Evolutionary conservation across 2,113 vertebrate genomes (phyloP).

Genomic region (Tenrec ecaudatus): DNA sequence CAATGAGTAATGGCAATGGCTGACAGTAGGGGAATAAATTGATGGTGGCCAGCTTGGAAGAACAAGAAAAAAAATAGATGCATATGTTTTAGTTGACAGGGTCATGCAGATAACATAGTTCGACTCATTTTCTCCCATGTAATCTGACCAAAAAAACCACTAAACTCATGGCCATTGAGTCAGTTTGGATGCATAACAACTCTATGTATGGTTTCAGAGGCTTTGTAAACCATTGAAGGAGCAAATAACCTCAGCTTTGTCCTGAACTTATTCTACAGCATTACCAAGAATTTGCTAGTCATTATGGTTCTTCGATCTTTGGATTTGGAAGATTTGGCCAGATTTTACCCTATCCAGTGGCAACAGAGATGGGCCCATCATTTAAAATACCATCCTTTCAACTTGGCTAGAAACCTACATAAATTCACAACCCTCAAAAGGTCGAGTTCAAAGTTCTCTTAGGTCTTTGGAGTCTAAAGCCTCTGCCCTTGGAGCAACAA

Average conservation of each 20-base stretch:
- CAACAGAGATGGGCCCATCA: not conserved
- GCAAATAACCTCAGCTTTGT: no score
- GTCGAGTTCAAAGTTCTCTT: not conserved
- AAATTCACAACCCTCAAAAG: not conserved
- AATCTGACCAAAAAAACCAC: no score
- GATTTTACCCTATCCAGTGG: not conserved
- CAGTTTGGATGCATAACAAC: no score
- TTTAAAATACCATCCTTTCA: not conserved
- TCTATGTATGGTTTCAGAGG: no score
- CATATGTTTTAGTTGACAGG: not conserved
- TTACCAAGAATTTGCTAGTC: constrained; percentile 20
- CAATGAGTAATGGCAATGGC: not conserved
- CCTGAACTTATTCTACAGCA: not conserved
- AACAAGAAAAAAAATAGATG: not conserved
- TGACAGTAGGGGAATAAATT: not conserved
- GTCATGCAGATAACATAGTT: not conserved
- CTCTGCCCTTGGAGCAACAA: constrained; percentile 5
- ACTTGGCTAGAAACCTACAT: constrained; percentile 8
- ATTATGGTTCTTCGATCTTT: not conserved
- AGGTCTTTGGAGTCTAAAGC: not conserved
- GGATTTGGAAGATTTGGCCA: not conserved
- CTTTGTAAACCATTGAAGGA: no score
- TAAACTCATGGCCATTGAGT: no score
- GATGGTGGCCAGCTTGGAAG: not conserved
- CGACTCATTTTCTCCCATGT: not conserved